phyloP scores from a whole-genome alignment of 2,113 vertebrate genomes.

The Oncorhynchus kisutch region DNA sequence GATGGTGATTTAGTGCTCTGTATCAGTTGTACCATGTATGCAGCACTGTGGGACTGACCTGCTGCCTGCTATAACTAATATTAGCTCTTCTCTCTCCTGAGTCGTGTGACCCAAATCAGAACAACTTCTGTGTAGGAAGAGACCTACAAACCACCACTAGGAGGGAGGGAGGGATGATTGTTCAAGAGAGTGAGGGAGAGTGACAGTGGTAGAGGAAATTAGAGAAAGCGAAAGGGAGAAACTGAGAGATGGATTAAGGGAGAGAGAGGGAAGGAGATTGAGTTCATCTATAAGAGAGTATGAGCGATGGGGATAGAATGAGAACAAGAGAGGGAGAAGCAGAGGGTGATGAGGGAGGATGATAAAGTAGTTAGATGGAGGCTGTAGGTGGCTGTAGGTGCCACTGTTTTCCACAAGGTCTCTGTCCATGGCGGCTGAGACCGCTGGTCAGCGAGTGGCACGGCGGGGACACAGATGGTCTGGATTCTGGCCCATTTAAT shows the following conservation, averaged over 20 bases:
- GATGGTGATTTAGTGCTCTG: neutral
- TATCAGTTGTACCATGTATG: neutral
- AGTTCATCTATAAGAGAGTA: no score
- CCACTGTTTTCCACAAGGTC: no score
- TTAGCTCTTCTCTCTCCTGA: conserved; percentile 37
- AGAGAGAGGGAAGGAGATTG: neutral
- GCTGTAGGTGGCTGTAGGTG: no score
- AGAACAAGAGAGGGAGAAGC: neutral
- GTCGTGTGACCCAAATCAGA: conserved; percentile 38
- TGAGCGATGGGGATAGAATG: no score
- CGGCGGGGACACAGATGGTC: conserved; percentile 6
- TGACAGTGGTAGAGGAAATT: no score
- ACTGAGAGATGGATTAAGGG: no score
- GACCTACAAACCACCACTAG: neutral
- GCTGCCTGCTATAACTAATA: conserved; percentile 26
- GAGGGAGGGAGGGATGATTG: neutral
- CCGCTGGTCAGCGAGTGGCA: neutral
- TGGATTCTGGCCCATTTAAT: conserved; percentile 6
- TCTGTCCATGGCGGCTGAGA: neutral
- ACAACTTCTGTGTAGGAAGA: neutral
- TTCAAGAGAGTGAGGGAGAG: neutral
- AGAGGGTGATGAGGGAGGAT: neutral
- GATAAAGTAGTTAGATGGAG: neutral
- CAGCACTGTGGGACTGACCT: conserved; percentile 5
- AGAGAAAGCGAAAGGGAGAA: no score